Base-by-base conservation (phyloP, 2,113 vertebrate genomes). In the Passer montanus region DNA sequence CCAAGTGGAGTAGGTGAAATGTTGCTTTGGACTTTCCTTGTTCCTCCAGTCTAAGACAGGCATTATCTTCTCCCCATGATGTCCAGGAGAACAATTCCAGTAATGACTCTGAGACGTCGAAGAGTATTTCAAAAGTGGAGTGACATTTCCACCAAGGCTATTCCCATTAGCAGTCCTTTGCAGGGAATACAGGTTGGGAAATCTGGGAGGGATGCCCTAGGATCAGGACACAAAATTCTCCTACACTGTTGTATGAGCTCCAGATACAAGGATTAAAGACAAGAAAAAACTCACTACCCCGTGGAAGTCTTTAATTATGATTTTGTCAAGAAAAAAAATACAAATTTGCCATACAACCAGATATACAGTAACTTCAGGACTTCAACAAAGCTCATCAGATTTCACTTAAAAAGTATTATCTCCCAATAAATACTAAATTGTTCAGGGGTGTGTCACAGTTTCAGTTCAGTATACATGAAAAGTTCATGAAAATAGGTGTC, bases 1-100 rank as follows among this genome's bases (percentile, higher is more conserved):
- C 62, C 28, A 93, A 53, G 9, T 44, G 63, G n/a, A 79, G 50
- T 33, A 92, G 67, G 69, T 69, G 87, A 93, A 95, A 92, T 9
- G 33, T 35, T 93, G 53, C 5, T 50, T 90, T 95, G 66, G 93
- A 74, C 67, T 68, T 64, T 55, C 39, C 69, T 84, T 92, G 55
- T 43, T 87, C 73, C 49, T 94, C 37, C 33, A 63, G 80, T 94
- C 86, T 87, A 77, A 73, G 44, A 73, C 11, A 94, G 46, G 74
- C 55, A 76, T 80, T 39, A 88, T 91, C 94, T 81, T 93, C 76
- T 93, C 53, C 39, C 62, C 46, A 64, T 28, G 49, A 63, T 27
- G 9, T 89, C 74, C 93, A 91, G 55, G 47, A 97, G 91, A 97
- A 86, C 91, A 93, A 94, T 78, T 88, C 56, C 63, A 92, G 53